Percentiles rank a stretch among this genome's conserved stretches.
phyloP scores from a whole-genome alignment of 2,888 invertebrate genomes.

The Drosophila meridiana region DNA sequence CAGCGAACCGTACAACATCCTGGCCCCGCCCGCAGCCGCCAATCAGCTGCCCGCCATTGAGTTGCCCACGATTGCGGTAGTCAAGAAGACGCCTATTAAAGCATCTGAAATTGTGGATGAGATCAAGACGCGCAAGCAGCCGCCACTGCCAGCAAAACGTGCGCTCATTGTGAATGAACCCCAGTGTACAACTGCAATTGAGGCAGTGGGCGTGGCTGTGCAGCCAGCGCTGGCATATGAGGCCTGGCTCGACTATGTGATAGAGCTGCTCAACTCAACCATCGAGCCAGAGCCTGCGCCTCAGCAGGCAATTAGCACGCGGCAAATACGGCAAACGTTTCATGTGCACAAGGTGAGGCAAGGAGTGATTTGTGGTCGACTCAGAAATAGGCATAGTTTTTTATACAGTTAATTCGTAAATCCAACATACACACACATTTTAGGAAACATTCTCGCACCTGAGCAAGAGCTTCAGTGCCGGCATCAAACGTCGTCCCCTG shows the following conservation, averaged over 20 bases:
- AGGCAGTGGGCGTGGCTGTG: slow-evolving; percentile 31
- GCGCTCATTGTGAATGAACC: slow-evolving; percentile 68
- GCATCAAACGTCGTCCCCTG: slow-evolving; percentile 88
- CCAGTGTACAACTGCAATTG: not conserved
- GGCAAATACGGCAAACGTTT: slow-evolving; percentile 88
- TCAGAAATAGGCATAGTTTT: not conserved
- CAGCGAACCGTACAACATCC: slow-evolving; percentile 73
- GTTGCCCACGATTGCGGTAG: slow-evolving; percentile 71
- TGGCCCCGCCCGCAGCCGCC: slow-evolving; percentile 35
- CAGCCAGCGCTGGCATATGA: slow-evolving; percentile 86
- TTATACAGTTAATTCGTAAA: not conserved
- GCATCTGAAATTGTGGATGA: slow-evolving; percentile 64
- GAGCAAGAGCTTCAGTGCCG: slow-evolving; percentile 89
- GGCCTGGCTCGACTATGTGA: slow-evolving; percentile 91
- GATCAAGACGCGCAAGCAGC: slow-evolving; percentile 69
- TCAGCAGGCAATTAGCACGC: slow-evolving; percentile 17
- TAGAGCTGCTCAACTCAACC: slow-evolving; percentile 91
- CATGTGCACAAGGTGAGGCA: slow-evolving; percentile 88
- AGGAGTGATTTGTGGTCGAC: no score
- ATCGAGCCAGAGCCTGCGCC: slow-evolving; percentile 85
- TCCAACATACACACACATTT: slow-evolving; percentile 35
- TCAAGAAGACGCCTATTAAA: slow-evolving; percentile 70
- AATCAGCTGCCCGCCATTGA: slow-evolving; percentile 67
- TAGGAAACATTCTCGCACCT: slow-evolving; percentile 90
- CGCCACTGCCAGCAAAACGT: slow-evolving; percentile 71